These are phyloP conservation scores for Drosophila putrida DNA, from an alignment of 2,888 invertebrate genomes.

Conservation along the genomic window DNA sequence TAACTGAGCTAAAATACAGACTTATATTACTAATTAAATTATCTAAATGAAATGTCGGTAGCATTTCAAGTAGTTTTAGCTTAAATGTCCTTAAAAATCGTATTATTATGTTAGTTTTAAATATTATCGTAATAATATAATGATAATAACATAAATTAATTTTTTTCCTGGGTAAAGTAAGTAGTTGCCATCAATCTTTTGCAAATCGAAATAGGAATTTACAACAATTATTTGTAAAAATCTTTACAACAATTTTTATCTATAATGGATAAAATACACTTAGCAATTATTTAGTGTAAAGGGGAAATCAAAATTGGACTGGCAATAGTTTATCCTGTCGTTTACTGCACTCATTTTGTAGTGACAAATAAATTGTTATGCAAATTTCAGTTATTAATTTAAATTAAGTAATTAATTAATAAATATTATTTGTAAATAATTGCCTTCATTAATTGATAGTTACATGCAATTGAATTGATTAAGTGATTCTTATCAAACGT, in stretches of 20 bases:
- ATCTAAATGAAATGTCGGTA: neutral
- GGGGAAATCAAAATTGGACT: too few relatives aligned
- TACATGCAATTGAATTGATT: constrained; percentile 18
- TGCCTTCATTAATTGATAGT: constrained; percentile 5
- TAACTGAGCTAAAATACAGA: neutral
- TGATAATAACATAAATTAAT: too few relatives aligned
- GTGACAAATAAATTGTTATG: neutral
- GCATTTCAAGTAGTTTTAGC: neutral
- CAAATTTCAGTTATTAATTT: neutral
- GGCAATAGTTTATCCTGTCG: neutral
- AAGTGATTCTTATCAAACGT: constrained; percentile 39
- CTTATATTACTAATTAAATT: neutral
- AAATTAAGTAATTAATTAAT: constrained; percentile 1
- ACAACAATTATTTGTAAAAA: too few relatives aligned
- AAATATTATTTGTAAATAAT: constrained; percentile 1
- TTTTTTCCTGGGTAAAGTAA: neutral
- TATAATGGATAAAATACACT: too few relatives aligned
- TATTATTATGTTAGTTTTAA: too few relatives aligned
- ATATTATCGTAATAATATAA: too few relatives aligned
- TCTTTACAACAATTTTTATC: neutral
- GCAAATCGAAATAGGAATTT: too few relatives aligned
- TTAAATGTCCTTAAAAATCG: too few relatives aligned
- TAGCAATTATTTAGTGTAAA: too few relatives aligned
- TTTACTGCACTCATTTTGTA: neutral
- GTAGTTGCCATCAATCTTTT: neutral